Evolutionary conservation across 2,888 invertebrate species (phyloP).

Genomic region (Oligia fasciuncula): DNA sequence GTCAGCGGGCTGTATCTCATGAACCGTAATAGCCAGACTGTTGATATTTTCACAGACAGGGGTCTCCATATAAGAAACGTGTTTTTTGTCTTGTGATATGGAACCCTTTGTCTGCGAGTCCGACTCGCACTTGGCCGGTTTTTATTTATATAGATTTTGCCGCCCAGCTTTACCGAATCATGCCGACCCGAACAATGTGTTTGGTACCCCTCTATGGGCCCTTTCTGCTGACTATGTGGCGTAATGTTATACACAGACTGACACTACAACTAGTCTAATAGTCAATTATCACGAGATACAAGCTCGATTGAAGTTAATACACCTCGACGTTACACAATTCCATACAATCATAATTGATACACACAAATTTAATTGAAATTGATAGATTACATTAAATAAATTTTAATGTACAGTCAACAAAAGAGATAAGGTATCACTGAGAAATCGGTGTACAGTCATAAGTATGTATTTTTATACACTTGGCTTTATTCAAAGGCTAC

Average conservation of each 20-base stretch:
- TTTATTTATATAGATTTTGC: too few relatives aligned
- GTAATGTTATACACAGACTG: neutral
- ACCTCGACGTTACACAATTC: constrained; percentile 4
- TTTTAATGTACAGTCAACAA: constrained; percentile 9
- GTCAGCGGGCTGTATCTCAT: too few relatives aligned
- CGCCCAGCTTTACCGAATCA: neutral
- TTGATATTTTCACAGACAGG: too few relatives aligned
- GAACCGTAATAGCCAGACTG: too few relatives aligned
- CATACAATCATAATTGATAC: constrained; percentile 19
- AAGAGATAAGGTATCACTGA: neutral
- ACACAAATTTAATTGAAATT: neutral
- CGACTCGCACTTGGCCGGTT: too few relatives aligned
- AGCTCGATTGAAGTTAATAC: constrained; percentile 42
- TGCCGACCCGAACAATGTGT: neutral
- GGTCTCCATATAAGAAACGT: too few relatives aligned
- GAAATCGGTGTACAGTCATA: neutral
- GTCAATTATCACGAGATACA: constrained; percentile 38
- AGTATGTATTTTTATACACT: too few relatives aligned
- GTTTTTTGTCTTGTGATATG: too few relatives aligned
- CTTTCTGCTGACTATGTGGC: neutral
- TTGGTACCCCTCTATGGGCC: neutral
- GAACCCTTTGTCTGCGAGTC: too few relatives aligned
- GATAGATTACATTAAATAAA: neutral
- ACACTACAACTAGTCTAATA: constrained; percentile 9
- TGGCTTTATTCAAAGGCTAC: too few relatives aligned